phyloP scores from a whole-genome alignment of 2,888 invertebrate species.

The Drosophila subsilvestris region DNA sequence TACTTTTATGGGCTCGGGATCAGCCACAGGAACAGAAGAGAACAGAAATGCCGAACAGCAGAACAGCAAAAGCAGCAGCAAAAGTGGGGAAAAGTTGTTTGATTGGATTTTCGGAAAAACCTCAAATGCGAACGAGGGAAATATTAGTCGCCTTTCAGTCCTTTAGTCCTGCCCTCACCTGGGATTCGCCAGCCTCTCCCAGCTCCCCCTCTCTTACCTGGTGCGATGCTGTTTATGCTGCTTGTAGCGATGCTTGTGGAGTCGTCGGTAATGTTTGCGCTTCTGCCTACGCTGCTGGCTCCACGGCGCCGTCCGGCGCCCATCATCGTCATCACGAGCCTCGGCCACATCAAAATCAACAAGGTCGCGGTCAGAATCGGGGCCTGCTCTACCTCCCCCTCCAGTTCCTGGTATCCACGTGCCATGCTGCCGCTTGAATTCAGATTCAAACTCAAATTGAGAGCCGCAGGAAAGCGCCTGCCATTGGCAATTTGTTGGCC shows the following conservation, averaged over 20 bases:
- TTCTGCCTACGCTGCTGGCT: constrained; percentile 53
- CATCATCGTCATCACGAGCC: constrained; percentile 10
- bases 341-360: constrained; percentile 32
- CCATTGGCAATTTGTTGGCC: constrained; percentile 51
- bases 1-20: constrained; percentile 43
- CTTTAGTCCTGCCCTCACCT: constrained; percentile 25
- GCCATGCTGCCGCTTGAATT: background rate
- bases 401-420: background rate
- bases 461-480: constrained; percentile 7
- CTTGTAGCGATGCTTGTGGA: constrained; percentile 71
- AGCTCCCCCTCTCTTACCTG: constrained; percentile 60
- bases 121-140: constrained; percentile 37
- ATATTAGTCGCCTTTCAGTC: constrained; percentile 30
- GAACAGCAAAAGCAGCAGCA: background rate
- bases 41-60: background rate
- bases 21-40: background rate
- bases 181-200: background rate
- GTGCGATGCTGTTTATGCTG: constrained; percentile 59
- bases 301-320: constrained; percentile 17
- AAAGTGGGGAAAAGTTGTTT: constrained; percentile 22
- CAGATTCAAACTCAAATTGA: constrained; percentile 11
- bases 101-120: constrained; percentile 39
- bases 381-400: background rate
- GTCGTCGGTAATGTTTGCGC: constrained; percentile 71
- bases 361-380: constrained; percentile 21